These are phyloP conservation scores for Columba janthina DNA, from an alignment of 2,113 vertebrate species.

Conservation along the genomic window DNA sequence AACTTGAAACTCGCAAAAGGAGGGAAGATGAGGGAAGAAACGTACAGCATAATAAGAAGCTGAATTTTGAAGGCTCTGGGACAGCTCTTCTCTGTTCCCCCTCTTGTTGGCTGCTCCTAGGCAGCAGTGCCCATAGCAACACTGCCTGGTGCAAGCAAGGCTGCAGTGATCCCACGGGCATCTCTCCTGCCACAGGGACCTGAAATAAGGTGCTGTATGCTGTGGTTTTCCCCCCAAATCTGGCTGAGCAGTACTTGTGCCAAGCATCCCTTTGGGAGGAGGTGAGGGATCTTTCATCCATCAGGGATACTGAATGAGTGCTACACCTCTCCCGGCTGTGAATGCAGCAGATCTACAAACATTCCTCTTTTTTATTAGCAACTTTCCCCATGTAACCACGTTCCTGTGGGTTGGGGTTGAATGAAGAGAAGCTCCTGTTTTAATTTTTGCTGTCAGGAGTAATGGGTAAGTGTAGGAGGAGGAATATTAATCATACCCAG, in stretches of 20 bases:
- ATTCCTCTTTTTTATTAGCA: not conserved
- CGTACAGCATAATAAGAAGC: not conserved
- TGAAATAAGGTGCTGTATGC: not conserved
- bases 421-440: slow-evolving; percentile 60
- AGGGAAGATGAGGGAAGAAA: not conserved
- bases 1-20: not conserved
- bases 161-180: not conserved
- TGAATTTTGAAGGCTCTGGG: not conserved
- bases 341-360: slow-evolving; percentile 23
- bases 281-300: slow-evolving; percentile 7
- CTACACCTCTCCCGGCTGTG: slow-evolving; percentile 17
- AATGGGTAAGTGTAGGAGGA: slow-evolving; percentile 47
- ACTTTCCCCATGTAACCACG: not conserved
- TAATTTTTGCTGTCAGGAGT: slow-evolving; percentile 66
- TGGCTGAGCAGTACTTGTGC: not conserved
- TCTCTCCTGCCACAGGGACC: not conserved
- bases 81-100: not conserved
- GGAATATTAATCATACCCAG: slow-evolving; percentile 58
- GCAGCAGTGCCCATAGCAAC: slow-evolving; percentile 67
- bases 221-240: not conserved
- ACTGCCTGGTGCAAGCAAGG: not conserved
- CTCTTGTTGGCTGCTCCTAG: not conserved
- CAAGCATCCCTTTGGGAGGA: not conserved
- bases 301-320: slow-evolving; percentile 32
- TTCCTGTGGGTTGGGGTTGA: slow-evolving; percentile 48